phyloP scores from a whole-genome alignment of 2,113 vertebrate genomes.

The Tyto alba region DNA sequence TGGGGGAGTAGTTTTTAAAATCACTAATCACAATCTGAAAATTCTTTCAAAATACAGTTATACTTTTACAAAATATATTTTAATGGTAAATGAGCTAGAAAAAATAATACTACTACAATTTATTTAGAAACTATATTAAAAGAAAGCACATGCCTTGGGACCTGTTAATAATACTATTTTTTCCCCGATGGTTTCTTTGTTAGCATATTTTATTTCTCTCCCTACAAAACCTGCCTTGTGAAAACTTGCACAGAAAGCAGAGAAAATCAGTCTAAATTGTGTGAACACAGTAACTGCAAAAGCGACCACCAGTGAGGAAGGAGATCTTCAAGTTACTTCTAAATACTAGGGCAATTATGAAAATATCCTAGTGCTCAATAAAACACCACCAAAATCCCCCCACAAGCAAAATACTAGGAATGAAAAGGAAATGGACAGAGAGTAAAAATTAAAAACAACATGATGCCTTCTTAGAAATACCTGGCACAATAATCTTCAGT shows the following conservation, averaged over 20 bases:
- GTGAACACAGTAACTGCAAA: neutral
- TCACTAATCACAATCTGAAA: neutral
- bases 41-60: neutral
- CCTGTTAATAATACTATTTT: neutral
- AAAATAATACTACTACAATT: neutral
- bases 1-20: neutral
- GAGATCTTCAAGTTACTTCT: neutral
- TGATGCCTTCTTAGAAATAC: neutral
- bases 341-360: neutral
- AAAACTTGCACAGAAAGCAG: neutral
- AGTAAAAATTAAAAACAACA: neutral
- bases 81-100: neutral
- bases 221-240: neutral
- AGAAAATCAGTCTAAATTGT: neutral
- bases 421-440: neutral
- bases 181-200: neutral
- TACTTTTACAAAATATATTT: neutral
- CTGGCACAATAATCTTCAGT: neutral
- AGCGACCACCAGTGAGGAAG: neutral
- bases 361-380: neutral
- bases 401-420: neutral
- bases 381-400: neutral
- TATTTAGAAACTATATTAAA: neutral
- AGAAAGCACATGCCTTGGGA: neutral
- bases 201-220: neutral